Base-by-base conservation (phyloP, 2,113 vertebrate genomes). In the Brevimyrus niger region DNA sequence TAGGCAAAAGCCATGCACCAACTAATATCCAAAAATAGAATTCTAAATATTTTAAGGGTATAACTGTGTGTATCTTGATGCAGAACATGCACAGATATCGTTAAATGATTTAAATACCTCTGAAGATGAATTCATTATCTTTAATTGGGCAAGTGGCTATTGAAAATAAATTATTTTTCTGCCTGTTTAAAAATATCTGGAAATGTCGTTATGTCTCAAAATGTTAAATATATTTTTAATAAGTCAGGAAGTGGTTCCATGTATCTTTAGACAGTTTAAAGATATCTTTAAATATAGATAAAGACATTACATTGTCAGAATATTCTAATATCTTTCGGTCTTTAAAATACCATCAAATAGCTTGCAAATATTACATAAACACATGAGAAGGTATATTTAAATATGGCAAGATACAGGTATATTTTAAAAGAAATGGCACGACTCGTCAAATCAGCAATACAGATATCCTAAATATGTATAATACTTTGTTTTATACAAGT, bases 241-340 rank as follows among this genome's bases (percentile, higher is more conserved):
- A 35, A 42, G 35, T 42, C 13, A 82, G 76, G 76, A 42, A 82
- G 76, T 82, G 35, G 19, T 38, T 42, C 76, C 58, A 65, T 44
- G 19, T 82, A 23, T 82, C 5, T 82, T 82, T 23, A 44, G 42
- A 82, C 31, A 44, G 31, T 82, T 44, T 42, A 44, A 44, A 82
- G 76, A 42, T 82, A 82, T 82, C 15, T 82, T 82, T 82, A 82
- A 23, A 82, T 82, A 69, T 21, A 82, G 38, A 44, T 42, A 21
- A 82, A 44, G 17, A 19, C 38, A 82, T 42, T 82, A 82, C 13
- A 82, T 44, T 44, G 27, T 69, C 61, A 44, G 42, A 82, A 23
- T 48, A 48, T 44, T 82, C 7, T 4, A 44, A 11, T 50, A 46
- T 46, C 87, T 92, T 90, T 90, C 38, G 44, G 42, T 82, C 38